Conservation (phyloP, 2,113 vertebrate genomes). For the Colistium nudipinnis region DNA sequence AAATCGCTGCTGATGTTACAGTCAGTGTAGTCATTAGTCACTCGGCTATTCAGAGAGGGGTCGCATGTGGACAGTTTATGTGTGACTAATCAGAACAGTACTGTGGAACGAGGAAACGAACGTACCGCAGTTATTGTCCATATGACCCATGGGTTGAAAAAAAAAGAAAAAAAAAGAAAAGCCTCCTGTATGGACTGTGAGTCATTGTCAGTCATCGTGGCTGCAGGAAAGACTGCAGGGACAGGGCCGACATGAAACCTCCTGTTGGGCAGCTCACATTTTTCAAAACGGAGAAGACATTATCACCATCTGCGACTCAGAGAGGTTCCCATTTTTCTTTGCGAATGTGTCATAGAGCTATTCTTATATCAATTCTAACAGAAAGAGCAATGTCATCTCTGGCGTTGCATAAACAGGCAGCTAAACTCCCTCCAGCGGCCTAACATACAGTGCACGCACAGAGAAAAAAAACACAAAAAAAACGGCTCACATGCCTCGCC, state of each 20-base stretch:
- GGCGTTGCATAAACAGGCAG: constrained; percentile 30
- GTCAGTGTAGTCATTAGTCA: constrained; percentile 12
- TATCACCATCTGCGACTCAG: not conserved
- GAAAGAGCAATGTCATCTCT: constrained; percentile 29
- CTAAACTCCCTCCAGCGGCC: constrained; percentile 33
- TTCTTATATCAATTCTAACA: too few species aligned
- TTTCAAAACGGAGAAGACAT: not conserved
- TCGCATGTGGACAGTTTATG: too few species aligned
- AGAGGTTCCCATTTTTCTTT: not conserved
- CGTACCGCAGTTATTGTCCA: constrained; percentile 24
- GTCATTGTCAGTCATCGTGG: constrained; percentile 3
- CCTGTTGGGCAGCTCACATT: not conserved
- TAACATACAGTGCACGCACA: constrained; percentile 39
- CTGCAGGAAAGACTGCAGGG: not conserved
- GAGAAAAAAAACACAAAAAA: constrained; percentile 9
- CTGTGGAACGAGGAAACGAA: constrained; percentile 14
- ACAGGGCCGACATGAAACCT: too few species aligned
- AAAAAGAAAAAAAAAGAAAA: too few species aligned
- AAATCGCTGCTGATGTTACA: not conserved
- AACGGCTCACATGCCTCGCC: constrained; percentile 31
- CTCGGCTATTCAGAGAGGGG: constrained; percentile 9
- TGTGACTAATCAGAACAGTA: constrained; percentile 24
- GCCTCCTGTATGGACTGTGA: constrained; percentile 14
- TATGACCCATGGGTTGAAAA: constrained; percentile 5
- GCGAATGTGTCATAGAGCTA: too few species aligned